Evolutionary conservation across 2,888 invertebrate species (phyloP).

Genomic region (Pachydiplax longipennis): DNA sequence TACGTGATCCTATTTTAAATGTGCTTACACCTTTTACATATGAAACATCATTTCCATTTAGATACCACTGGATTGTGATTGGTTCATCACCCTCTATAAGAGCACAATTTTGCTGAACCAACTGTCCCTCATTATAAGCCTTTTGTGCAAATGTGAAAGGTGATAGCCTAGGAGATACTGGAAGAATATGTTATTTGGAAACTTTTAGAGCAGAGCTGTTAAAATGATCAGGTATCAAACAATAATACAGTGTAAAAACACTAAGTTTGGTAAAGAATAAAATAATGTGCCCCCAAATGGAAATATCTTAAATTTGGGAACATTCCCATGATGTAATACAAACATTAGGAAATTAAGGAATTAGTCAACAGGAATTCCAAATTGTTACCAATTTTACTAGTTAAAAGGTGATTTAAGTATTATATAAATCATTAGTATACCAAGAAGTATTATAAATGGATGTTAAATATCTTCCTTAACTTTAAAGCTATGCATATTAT

Average conservation of each 20-base stretch:
- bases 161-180: slow-evolving; percentile 70
- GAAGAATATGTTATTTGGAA: slow-evolving; percentile 49
- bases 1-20: slow-evolving; percentile 51
- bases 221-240: not conserved
- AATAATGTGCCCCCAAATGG: no score
- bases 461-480: no score
- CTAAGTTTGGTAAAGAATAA: no score
- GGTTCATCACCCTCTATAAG: slow-evolving; percentile 75
- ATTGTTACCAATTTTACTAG: no score
- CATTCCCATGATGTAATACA: no score
- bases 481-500: no score
- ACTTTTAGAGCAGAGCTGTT: not conserved
- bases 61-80: slow-evolving; percentile 77
- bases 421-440: no score
- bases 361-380: no score
- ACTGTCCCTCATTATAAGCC: slow-evolving; percentile 71
- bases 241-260: not conserved
- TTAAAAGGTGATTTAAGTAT: no score
- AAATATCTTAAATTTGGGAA: no score
- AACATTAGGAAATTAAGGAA: no score
- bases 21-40: slow-evolving; percentile 59
- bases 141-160: slow-evolving; percentile 68
- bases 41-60: slow-evolving; percentile 66
- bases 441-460: no score
- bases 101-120: slow-evolving; percentile 69